Evolutionary conservation across 1,140 invertebrate genomes (phyloP).

Genomic region (Drosophila bipectinata): DNA sequence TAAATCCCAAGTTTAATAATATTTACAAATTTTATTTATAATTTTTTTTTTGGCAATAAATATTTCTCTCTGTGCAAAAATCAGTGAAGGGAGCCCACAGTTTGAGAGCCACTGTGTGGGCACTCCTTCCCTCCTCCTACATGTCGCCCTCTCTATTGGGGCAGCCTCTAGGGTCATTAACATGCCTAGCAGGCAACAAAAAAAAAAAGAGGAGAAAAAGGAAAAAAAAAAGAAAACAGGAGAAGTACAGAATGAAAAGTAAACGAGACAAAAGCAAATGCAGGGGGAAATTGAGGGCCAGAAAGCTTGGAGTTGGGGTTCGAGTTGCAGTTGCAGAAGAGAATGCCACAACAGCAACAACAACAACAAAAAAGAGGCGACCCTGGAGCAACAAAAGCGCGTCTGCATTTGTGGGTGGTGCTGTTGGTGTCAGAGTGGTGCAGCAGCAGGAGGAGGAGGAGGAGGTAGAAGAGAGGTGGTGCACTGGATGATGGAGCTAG

Average conservation of each 20-base stretch:
- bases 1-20: no score
- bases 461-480: conserved; percentile 11
- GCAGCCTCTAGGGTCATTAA: conserved; percentile 77
- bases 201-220: conserved; percentile 37
- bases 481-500: background rate
- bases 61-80: conserved; percentile 11
- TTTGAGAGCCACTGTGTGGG: conserved; percentile 55
- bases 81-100: conserved; percentile 41
- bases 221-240: conserved; percentile 43
- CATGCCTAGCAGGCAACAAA: conserved; percentile 55
- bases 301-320: conserved; percentile 18
- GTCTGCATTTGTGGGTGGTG: conserved; percentile 75
- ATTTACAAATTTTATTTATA: no score
- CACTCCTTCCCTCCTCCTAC: conserved; percentile 13
- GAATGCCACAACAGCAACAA: background rate
- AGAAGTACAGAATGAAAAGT: conserved; percentile 44
- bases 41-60: background rate
- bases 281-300: conserved; percentile 12
- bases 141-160: conserved; percentile 37
- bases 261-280: conserved; percentile 66
- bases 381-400: conserved; percentile 57
- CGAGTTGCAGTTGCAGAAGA: conserved; percentile 6
- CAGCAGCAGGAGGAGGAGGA: conserved; percentile 17
- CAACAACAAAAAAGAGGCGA: conserved; percentile 35
- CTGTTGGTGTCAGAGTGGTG: conserved; percentile 14